phyloP scores from a whole-genome alignment of 2,888 invertebrate genomes.

The Andrena chrysosceles region DNA sequence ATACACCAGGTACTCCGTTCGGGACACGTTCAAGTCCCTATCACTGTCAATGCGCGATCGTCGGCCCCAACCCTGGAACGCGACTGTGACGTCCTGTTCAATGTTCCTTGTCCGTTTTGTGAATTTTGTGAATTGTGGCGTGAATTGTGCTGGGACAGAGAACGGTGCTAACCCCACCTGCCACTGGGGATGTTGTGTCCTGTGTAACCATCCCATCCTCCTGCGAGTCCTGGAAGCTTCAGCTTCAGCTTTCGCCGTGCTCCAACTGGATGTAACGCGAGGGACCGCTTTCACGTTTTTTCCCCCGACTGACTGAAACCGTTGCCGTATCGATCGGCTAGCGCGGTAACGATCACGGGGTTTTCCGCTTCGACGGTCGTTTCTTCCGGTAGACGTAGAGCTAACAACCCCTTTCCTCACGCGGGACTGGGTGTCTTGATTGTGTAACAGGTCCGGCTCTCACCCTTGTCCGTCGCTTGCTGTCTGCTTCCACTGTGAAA shows the following conservation, averaged over 20 bases:
- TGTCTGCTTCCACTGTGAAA: slow-evolving; percentile 45
- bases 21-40: neutral
- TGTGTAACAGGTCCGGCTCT: neutral
- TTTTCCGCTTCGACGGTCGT: neutral
- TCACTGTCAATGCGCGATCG: neutral
- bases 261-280: neutral
- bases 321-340: neutral
- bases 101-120: slow-evolving; percentile 30
- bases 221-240: neutral
- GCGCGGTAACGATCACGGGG: neutral
- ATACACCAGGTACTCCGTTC: slow-evolving; percentile 7
- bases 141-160: neutral
- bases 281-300: too few species aligned
- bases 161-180: neutral
- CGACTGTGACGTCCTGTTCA: neutral
- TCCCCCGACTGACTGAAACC: too few species aligned
- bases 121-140: slow-evolving; percentile 14
- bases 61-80: neutral
- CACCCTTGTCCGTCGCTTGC: slow-evolving; percentile 38
- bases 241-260: neutral
- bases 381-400: neutral
- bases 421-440: neutral
- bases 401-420: neutral
- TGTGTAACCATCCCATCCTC: neutral
- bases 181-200: too few species aligned